These are phyloP conservation scores for Phymatocera aterrima DNA, from an alignment of 2,888 invertebrate genomes.

Conservation along the genomic window DNA sequence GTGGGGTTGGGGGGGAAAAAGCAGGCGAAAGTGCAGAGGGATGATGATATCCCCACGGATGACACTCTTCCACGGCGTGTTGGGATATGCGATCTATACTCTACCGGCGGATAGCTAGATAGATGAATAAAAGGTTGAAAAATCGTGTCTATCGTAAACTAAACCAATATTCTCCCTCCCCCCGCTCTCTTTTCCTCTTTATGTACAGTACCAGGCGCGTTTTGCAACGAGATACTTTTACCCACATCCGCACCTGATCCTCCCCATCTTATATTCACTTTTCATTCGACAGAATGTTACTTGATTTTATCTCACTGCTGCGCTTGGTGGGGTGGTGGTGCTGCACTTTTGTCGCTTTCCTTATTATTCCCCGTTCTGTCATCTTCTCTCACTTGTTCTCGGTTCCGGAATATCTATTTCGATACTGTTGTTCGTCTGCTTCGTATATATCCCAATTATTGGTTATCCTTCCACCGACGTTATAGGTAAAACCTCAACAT, in stretches of 20 bases:
- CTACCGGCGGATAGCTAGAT: neutral
- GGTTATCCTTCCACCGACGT: constrained; percentile 1
- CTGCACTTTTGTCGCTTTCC: neutral
- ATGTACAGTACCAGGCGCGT: neutral
- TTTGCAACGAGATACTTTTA: neutral
- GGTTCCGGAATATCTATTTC: constrained; percentile 7
- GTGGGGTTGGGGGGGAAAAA: neutral
- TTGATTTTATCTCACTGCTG: neutral
- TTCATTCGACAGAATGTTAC: neutral
- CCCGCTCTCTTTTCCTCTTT: neutral
- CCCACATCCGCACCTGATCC: neutral
- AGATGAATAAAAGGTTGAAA: constrained; percentile 26
- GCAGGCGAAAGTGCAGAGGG: neutral
- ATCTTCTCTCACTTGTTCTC: too few species aligned
- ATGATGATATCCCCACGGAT: neutral
- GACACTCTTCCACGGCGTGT: neutral
- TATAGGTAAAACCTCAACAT: neutral
- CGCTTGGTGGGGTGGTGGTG: neutral
- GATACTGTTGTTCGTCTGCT: constrained; percentile 4
- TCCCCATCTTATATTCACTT: neutral
- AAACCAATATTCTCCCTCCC: constrained; percentile 60
- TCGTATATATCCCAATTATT: constrained; percentile 2
- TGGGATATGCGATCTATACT: neutral
- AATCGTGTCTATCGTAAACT: constrained; percentile 61
- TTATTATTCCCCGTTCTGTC: neutral